A percentile compares a stretch with the other conserved stretches of the same genome.
Conservation (phyloP, 1,140 invertebrate species). For the Meloidogyne floridensis region DNA sequence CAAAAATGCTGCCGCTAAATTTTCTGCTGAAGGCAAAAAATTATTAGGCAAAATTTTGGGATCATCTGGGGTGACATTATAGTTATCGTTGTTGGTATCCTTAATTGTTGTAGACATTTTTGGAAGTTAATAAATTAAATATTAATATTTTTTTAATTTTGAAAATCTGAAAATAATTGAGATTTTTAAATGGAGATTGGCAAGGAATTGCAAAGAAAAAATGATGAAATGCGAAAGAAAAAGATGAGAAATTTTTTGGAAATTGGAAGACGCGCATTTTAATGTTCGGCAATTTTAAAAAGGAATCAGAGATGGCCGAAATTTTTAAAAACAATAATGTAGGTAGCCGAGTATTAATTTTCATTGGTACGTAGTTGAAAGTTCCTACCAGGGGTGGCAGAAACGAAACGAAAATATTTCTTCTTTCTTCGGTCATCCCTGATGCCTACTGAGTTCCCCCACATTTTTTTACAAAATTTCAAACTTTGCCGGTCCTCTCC, state of each 20-base stretch:
- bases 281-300: too few species aligned
- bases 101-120: conserved; percentile 8
- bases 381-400: too few species aligned
- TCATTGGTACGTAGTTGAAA: too few species aligned
- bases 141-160: not conserved
- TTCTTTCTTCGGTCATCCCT: too few species aligned
- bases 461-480: not conserved
- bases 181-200: not conserved
- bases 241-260: too few species aligned
- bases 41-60: not conserved
- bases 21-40: conserved; percentile 1
- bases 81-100: not conserved
- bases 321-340: too few species aligned
- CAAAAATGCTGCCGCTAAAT: not conserved
- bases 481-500: not conserved
- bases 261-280: too few species aligned
- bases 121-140: not conserved
- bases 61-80: not conserved
- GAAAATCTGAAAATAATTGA: not conserved
- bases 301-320: too few species aligned
- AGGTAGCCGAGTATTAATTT: too few species aligned
- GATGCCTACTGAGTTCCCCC: too few species aligned
- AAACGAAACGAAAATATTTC: too few species aligned
- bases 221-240: too few species aligned
- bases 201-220: not conserved